Evolutionary conservation across 2,113 vertebrate genomes (phyloP).

Genomic region (Brienomyrus brachyistius): DNA sequence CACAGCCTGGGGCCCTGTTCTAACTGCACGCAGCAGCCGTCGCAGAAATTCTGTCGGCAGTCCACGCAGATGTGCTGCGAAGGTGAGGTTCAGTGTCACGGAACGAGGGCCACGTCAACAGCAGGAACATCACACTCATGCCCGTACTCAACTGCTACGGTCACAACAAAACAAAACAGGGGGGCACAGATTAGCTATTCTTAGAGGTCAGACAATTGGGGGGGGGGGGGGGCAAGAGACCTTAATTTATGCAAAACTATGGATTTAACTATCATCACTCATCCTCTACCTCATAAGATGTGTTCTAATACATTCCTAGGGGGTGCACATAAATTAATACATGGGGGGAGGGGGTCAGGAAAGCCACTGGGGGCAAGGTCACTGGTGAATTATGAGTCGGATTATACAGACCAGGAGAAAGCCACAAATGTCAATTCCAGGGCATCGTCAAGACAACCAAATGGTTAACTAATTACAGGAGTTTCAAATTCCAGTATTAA

Average conservation of each 20-base stretch:
- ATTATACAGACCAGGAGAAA: not conserved
- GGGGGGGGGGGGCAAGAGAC: not conserved
- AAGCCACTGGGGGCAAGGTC: not conserved
- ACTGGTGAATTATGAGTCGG: not conserved
- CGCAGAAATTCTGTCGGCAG: constrained; percentile 82
- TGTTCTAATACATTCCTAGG: not conserved
- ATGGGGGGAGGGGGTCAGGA: not conserved
- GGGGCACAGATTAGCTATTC: not conserved
- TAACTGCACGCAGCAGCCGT: constrained; percentile 62
- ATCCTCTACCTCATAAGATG: not conserved
- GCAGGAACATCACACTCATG: not conserved
- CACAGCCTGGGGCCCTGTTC: constrained; percentile 73
- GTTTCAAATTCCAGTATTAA: constrained; percentile 7
- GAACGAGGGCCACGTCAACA: not conserved
- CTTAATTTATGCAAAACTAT: not conserved
- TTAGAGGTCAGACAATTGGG: not conserved
- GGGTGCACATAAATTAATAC: not conserved
- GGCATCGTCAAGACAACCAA: not conserved
- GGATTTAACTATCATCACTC: not conserved
- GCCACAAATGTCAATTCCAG: not conserved
- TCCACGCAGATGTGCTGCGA: constrained; percentile 80
- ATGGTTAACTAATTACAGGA: not conserved
- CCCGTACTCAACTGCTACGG: not conserved
- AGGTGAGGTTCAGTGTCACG: not conserved
- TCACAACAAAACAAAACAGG: not conserved